A percentile compares a stretch with the other conserved stretches of the same genome.
Conservation (phyloP, 2,113 vertebrate genomes). For the Heterocephalus glaber region DNA sequence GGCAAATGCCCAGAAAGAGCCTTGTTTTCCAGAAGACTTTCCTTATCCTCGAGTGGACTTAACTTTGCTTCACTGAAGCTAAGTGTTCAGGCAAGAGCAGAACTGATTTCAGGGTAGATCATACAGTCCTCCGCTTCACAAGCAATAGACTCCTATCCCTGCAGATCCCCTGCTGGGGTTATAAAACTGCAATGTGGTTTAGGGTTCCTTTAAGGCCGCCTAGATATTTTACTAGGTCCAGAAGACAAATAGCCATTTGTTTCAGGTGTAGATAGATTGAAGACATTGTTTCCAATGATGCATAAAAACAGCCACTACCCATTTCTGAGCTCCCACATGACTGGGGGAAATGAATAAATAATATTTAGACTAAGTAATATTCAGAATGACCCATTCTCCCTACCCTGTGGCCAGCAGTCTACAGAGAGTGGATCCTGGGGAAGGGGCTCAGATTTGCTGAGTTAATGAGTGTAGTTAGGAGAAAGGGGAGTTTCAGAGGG, state of each 20-base stretch:
- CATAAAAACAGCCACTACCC: neutral
- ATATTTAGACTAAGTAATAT: neutral
- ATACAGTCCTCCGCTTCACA: neutral
- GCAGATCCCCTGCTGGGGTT: neutral
- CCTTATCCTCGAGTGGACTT: neutral
- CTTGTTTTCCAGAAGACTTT: neutral
- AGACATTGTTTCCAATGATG: neutral
- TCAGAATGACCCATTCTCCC: neutral
- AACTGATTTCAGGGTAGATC: neutral
- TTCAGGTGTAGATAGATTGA: neutral
- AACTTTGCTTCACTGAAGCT: neutral
- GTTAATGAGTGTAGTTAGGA: neutral
- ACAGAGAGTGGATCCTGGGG: neutral
- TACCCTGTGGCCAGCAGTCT: neutral
- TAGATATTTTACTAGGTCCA: neutral
- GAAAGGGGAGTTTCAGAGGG: neutral
- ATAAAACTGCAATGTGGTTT: neutral
- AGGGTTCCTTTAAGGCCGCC: neutral
- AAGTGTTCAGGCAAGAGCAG: neutral
- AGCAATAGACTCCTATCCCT: neutral
- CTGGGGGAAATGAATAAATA: neutral
- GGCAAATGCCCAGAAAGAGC: neutral
- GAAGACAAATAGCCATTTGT: neutral
- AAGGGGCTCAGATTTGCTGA: neutral
- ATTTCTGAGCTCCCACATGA: neutral